Evolutionary conservation across 1,140 invertebrate genomes (phyloP), one percentile per base, ranked within the genome.

Genomic region (Drosophila sulfurigaster): DNA sequence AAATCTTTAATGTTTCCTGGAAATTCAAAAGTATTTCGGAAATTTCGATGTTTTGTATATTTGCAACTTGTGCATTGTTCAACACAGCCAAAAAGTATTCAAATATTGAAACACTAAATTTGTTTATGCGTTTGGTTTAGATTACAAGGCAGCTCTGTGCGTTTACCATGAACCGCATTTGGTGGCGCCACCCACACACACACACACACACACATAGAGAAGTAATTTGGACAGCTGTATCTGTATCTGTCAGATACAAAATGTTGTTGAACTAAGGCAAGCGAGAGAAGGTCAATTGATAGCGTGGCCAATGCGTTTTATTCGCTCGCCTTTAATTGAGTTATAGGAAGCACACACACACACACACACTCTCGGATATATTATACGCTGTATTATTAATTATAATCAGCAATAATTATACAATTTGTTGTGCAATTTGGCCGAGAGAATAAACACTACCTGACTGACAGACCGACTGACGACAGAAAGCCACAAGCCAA

Each of bases 1-100:
- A 73, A 72, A 73, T 60, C 51, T 73, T 88, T 73, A 56, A 77
- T 72, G 32, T 83, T 83, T 89, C 74, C 85, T 78, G 85, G 85
- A 88, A 88, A 88, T 73, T 57, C 51, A 30, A 69, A 78, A 87
- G 83, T 80, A 59, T 67, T 56, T 52, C 5, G 20, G 3, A 25
- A 25, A 25, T 25, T 25, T 25, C 20, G 20, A 4, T 25, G 3
- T 25, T 25, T 3, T 25, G 20, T 8, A 38, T 32, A 2, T 13
- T 1, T 54, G 32, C 16, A 13, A 25, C 20, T 25, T 25, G 8
- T 45, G 45, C 49, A 38, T 45, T 20, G 35, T 38, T 43, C n/a
- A 13, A 25, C 20, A 25, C 20, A 25, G 3, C 20, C 20, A 25
- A 25, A 45, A 32, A 48, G 16, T 56, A 56, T 66, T 59, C n/a